phyloP scores from a whole-genome alignment of 2,797 vertebrate species.

The Acrossocheilus fasciatus region DNA sequence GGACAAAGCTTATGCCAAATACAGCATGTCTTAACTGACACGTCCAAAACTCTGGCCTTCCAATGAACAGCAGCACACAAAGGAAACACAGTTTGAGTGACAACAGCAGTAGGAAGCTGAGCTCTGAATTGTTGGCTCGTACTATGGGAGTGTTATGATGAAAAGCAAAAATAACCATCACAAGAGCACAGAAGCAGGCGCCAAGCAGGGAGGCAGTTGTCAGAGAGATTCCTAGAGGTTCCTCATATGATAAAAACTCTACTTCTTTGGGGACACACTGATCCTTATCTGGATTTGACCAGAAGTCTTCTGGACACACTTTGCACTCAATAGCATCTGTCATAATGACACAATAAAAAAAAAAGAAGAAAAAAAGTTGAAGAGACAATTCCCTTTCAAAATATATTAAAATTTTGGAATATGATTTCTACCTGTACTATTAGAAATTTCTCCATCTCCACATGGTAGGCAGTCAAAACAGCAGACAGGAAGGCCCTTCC shows the following conservation, averaged over 20 bases:
- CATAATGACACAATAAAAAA: slow-evolving; percentile 64
- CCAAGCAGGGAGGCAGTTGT: slow-evolving; percentile 13
- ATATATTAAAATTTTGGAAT: background rate
- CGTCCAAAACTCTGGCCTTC: background rate
- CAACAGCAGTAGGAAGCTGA: background rate
- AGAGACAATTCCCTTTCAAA: background rate
- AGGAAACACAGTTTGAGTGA: background rate
- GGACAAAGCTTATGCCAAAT: slow-evolving; percentile 4
- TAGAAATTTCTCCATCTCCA: background rate
- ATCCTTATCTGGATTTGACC: background rate
- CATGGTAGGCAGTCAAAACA: slow-evolving; percentile 12
- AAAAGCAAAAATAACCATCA: background rate
- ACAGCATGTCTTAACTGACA: background rate
- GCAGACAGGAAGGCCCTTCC: background rate
- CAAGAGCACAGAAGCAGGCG: background rate
- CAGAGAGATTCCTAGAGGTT: slow-evolving; percentile 26
- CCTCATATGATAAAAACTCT: background rate
- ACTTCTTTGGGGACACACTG: background rate
- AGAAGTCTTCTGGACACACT: background rate
- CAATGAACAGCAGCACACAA: background rate
- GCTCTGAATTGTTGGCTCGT: background rate
- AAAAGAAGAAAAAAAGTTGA: background rate
- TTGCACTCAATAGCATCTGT: background rate
- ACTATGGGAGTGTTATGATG: background rate
- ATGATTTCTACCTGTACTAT: background rate